Percentiles rank a stretch among this genome's conserved stretches.
Evolutionary conservation across 2,888 invertebrate species (phyloP).

Genomic region (Pachliopta kotzebuea): DNA sequence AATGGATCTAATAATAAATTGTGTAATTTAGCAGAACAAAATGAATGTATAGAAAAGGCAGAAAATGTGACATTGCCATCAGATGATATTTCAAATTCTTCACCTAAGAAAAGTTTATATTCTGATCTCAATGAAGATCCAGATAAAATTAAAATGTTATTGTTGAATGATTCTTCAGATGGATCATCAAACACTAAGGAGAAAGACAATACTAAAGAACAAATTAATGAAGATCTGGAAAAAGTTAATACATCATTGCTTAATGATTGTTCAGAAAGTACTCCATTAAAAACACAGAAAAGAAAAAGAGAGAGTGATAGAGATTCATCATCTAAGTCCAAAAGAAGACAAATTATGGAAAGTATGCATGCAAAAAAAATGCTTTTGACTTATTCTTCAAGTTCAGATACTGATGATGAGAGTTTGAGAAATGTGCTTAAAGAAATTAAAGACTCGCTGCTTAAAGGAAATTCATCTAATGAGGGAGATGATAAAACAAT

Average conservation of each 20-base stretch:
- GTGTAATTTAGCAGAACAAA: background rate
- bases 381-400: conserved; percentile 57
- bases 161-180: conserved; percentile 37
- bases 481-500: conserved; percentile 33
- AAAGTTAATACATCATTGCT: conserved; percentile 36
- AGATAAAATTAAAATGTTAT: conserved; percentile 34
- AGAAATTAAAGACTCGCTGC: conserved; percentile 49
- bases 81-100: conserved; percentile 33
- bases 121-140: conserved; percentile 17
- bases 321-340: conserved; percentile 41
- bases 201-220: conserved; percentile 32
- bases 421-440: conserved; percentile 45
- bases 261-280: conserved; percentile 32
- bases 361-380: conserved; percentile 62
- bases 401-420: conserved; percentile 66
- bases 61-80: conserved; percentile 38
- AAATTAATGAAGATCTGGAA: conserved; percentile 24
- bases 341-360: conserved; percentile 54
- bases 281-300: conserved; percentile 27
- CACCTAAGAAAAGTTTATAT: conserved; percentile 33
- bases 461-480: conserved; percentile 46
- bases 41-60: conserved; percentile 19
- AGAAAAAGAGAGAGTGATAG: conserved; percentile 33
- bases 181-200: conserved; percentile 35
- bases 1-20: background rate